Conservation (phyloP, 2,888 invertebrate genomes). For the Pterobdella sp. region DNA sequence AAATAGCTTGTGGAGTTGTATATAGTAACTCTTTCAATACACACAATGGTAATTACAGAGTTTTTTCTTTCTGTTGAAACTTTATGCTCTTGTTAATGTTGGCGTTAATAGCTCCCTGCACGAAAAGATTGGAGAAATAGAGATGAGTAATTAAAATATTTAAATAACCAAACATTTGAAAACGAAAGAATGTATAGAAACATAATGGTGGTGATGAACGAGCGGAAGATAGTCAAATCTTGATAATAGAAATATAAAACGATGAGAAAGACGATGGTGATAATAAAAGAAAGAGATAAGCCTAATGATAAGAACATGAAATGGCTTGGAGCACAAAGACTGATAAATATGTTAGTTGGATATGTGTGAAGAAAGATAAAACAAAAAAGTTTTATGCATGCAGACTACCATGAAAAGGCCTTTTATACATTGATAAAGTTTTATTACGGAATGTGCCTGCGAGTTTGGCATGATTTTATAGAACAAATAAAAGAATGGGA, state of each 20-base stretch:
- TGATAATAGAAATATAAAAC: too few species aligned
- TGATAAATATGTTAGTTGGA: not conserved
- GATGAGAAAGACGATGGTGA: not conserved
- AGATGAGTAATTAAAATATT: too few species aligned
- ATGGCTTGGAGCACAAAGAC: too few species aligned
- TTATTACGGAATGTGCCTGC: too few species aligned
- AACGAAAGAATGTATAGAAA: too few species aligned
- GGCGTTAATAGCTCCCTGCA: not conserved
- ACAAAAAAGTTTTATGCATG: not conserved
- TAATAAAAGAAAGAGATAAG: not conserved
- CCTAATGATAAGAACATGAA: not conserved
- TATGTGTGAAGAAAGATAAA: not conserved
- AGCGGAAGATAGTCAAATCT: not conserved
- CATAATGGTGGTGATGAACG: constrained; percentile 4
- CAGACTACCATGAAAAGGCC: too few species aligned
- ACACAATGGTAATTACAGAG: too few species aligned
- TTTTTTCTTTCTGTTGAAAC: not conserved
- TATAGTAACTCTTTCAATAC: not conserved
- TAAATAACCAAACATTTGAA: too few species aligned
- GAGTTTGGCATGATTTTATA: too few species aligned
- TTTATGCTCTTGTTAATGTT: not conserved
- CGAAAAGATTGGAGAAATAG: too few species aligned
- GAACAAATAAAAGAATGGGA: too few species aligned
- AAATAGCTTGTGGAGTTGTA: not conserved
- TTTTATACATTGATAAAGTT: too few species aligned